Base-by-base conservation (phyloP, 2,113 vertebrate genomes). In the Lampris megalopsis region DNA sequence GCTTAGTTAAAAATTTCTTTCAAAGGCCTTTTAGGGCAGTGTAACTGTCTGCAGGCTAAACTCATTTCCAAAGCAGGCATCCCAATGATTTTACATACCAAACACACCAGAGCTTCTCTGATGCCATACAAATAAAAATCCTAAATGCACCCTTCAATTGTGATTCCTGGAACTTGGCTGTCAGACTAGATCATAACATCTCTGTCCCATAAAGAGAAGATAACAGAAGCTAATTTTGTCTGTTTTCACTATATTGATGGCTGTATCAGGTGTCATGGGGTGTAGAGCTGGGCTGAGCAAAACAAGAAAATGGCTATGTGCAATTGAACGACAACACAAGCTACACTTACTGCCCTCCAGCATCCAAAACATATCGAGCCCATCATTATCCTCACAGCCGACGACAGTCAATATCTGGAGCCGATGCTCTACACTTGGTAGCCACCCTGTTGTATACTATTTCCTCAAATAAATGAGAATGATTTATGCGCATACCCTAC, bases 11-110 rank as follows among this genome's bases (percentile, higher is more conserved):
- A 77, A 74, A 47, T 62, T 50, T 65, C 76, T 71, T 82, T 83
- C 56, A 82, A 67, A 80, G 81, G 68, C 86, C 89, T 87, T 80
- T 89, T 71, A 86, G 80, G 42, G 56, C 58, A 73, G 74, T 40
- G 35, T 24, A 63, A 78, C 69, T 36, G 67, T 85, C 48, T 78
- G 73, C 1, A n/a, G 85, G 76, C 68, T 68, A 13, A 72, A 63
- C 80, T 58, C 62, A 54, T 64, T 80, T 9, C 3, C 38, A 4
- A 77, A 7, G 53, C 49, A 74, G 42, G 58, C 41, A 61, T 75
- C 36, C 68, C 54, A 74, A 76, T 24, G 73, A 81, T 48, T 71
- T 80, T 63, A 64, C 71, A 62, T 73, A 71, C 63, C 48, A 62
- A 76, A 50, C 37, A 71, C 53, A 77, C 52, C 5, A 8, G 37